Base-by-base conservation (phyloP, 2,888 invertebrate genomes). In the Zele albiditarsus region DNA sequence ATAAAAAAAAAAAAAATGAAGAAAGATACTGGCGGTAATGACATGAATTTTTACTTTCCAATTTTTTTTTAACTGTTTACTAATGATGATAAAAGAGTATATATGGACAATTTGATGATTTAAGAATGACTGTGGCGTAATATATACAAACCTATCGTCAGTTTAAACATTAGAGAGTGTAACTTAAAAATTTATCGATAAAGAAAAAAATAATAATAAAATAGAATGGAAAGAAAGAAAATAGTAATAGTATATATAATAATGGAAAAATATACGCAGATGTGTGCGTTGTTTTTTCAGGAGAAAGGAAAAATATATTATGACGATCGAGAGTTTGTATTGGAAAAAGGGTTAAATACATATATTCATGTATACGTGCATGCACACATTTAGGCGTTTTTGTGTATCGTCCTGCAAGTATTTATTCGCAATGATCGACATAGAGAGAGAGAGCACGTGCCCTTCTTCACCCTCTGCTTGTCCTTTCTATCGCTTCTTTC, bases 351-450 rank as follows among this genome's bases (percentile, higher is more conserved):
- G 33, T 20, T 3, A 38, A 38, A 68, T 65, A 75, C 33, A 67
- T 70, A 63, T 42, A 66, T 16, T 33, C 12, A 49, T 68, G 57
- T 38, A 75, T 75, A 73, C 63, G 75, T 71, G 2, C n/a, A 53
- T 53, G 20, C n/a, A 6, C n/a, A 20, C n/a, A 20, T 53, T 38
- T 2, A 20, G 38, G 20, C 1, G 16, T 63, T 63, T 63, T 63
- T 58, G 68, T 57, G 28, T 33, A 67, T 76, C 23, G 31, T 73
- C 38, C 49, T 46, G 31, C 62, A 12, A 73, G 63, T 74, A 71
- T 77, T 79, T 77, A 78, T 78, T 73, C 58, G 66, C 71, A 60
- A 74, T 76, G 77, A 78, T 66, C 66, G 71, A 49, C 33, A 8
- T 42, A 53, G 20, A 10, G 53, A 20, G 53, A 53, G 20, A 10